Evolutionary conservation across 1,140 invertebrate genomes (phyloP).

Genomic region (Drosophila auraria): DNA sequence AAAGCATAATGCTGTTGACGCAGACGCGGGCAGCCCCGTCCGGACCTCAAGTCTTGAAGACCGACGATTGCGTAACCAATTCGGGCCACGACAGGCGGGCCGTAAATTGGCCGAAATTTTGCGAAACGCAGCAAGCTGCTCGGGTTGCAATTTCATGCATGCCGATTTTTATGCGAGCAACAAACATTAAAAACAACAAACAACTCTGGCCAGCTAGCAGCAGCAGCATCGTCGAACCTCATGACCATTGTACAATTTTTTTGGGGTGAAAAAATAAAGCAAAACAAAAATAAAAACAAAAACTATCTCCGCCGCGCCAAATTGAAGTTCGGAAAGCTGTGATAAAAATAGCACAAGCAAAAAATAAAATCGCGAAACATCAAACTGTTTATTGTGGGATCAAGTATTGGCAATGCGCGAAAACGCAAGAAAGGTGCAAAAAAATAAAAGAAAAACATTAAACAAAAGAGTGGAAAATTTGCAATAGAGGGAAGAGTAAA

Average conservation of each 20-base stretch:
- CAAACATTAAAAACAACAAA: conserved; percentile 34
- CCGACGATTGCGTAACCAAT: conserved; percentile 62
- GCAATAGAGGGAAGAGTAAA: not conserved
- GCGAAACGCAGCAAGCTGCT: conserved; percentile 77
- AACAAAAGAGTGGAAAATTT: not conserved
- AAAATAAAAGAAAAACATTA: conserved; percentile 15
- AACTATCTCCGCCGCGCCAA: conserved; percentile 30
- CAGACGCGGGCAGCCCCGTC: conserved; percentile 20
- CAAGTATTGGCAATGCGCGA: conserved; percentile 40
- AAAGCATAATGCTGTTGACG: conserved; percentile 65
- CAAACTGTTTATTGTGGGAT: conserved; percentile 47
- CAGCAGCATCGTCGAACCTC: conserved; percentile 22
- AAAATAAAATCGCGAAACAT: conserved; percentile 43
- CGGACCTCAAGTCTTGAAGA: conserved; percentile 41
- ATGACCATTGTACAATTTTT: conserved; percentile 46
- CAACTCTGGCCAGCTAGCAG: conserved; percentile 17
- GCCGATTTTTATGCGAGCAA: conserved; percentile 59
- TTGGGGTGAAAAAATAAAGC: conserved; percentile 8
- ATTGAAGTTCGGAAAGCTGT: conserved; percentile 28
- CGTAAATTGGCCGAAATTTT: conserved; percentile 76
- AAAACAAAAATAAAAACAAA: conserved; percentile 7
- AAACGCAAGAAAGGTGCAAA: conserved; percentile 32
- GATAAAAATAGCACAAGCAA: conserved; percentile 49
- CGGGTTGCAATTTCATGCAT: conserved; percentile 79
- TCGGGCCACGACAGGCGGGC: conserved; percentile 49